Evolutionary conservation across 2,888 invertebrate genomes (phyloP), one percentile per base, ranked within the genome.

Genomic region (Tryphoninae sp.): DNA sequence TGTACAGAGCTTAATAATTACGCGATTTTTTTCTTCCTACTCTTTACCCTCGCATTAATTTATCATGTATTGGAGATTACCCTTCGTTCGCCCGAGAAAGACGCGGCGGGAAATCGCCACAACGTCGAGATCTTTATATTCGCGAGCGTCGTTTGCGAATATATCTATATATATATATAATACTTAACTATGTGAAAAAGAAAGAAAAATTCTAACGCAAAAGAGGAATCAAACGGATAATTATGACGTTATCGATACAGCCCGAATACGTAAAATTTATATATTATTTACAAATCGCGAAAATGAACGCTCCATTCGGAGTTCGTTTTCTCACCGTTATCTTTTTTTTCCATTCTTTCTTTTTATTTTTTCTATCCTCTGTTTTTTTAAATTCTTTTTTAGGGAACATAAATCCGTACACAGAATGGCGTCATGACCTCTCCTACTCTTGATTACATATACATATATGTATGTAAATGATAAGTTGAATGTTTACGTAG

Each of bases 1-100:
- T 88, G 85, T 87, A 87, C 86, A 87, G 81, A 85, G 86, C 83
- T 83, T 83, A 86, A 83, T 58, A 77, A 65, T 84, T 80, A 85
- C 74, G 80, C 75, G 51, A 68, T 84, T 83, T 61, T 69, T 80
- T 78, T 78, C 69, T 53, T 65, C 74, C 40, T 59, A 69, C 58
- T 64, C 59, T 77, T 77, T 53, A 1, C 49, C 45, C 61, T 73
- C 26, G 53, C 49, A 45, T 80, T 79, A 77, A 68, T 78, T 77
- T 82, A 75, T 78, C 61, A 68, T 73, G 78, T 69, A 81, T 69
- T 64, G 74, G 67, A 80, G 64, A 82, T 83, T 81, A 84, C 83
- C 83, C 83, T 81, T 84, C 82, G 75, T 80, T 83, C 80, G 78
- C 80, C 81, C 85, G 69, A 75, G 80, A 65, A 77, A 79, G 51